Conservation (phyloP, 1,140 invertebrate genomes). For the Ladona fulva region DNA sequence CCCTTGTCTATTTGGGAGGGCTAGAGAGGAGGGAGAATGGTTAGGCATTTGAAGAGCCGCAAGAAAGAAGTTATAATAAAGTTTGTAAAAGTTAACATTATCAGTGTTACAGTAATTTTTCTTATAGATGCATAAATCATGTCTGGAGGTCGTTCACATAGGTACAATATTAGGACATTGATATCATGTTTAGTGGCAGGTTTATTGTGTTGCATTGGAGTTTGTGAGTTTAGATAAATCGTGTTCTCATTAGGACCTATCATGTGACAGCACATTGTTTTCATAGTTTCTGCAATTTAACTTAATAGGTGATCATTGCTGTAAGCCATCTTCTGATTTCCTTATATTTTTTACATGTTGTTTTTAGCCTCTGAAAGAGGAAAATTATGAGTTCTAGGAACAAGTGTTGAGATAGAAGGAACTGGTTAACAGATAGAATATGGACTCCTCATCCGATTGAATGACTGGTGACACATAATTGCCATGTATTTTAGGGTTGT, state of each 20-base stretch:
- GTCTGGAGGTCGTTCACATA: neutral
- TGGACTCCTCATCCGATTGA: neutral
- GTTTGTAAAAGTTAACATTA: neutral
- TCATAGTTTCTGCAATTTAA: neutral
- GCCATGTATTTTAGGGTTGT: neutral
- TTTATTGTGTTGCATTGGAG: neutral
- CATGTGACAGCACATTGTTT: conserved; percentile 2
- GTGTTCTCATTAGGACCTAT: neutral
- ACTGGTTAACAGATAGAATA: neutral
- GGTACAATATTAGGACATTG: neutral
- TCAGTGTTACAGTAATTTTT: neutral
- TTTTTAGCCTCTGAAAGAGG: neutral
- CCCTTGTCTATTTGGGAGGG: neutral
- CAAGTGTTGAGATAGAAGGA: neutral
- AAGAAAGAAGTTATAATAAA: conserved; percentile 5
- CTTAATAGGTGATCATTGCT: conserved; percentile 1
- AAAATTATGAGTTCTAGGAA: neutral
- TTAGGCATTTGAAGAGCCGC: neutral
- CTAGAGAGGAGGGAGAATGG: neutral
- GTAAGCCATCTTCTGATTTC: neutral
- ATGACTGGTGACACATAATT: neutral
- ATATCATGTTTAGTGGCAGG: conserved; percentile 5
- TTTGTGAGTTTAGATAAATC: conserved; percentile 9
- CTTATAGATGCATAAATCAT: neutral
- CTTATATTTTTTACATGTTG: neutral